Evolutionary conservation across 2,888 invertebrate species (phyloP).

Genomic region (Aspidiotus rigidus): DNA sequence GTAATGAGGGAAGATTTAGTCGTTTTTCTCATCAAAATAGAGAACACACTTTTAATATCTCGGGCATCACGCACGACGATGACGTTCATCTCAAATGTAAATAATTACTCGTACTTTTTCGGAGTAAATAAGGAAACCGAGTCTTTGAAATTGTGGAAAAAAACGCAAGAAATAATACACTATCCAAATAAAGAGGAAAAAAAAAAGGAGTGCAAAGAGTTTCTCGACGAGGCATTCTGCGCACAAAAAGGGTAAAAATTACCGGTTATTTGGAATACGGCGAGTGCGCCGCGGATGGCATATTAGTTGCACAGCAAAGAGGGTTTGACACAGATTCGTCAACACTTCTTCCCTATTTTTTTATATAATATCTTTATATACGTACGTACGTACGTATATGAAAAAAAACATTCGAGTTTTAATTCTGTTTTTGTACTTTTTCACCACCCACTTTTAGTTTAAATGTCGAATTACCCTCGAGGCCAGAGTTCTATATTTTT

Average conservation of each 20-base stretch:
- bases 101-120: background rate
- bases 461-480: slow-evolving; percentile 31
- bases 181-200: background rate
- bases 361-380: background rate
- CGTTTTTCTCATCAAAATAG: no score
- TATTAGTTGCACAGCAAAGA: slow-evolving; percentile 23
- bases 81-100: background rate
- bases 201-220: background rate
- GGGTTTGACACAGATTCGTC: slow-evolving; percentile 34
- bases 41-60: no score
- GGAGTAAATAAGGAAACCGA: background rate
- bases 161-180: background rate
- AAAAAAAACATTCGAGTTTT: slow-evolving; percentile 29
- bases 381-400: background rate
- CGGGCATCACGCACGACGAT: no score
- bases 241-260: slow-evolving; percentile 27
- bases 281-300: slow-evolving; percentile 12
- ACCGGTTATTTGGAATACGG: slow-evolving; percentile 26
- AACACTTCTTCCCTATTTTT: slow-evolving; percentile 29
- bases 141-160: background rate
- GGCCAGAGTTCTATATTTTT: slow-evolving; percentile 14
- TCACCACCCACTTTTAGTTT: slow-evolving; percentile 32
- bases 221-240: background rate
- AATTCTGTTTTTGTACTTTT: slow-evolving; percentile 32
- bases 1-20: no score